These are phyloP conservation scores for Zaprionus vittiger DNA, from an alignment of 1,140 invertebrate species.

Conservation along the genomic window DNA sequence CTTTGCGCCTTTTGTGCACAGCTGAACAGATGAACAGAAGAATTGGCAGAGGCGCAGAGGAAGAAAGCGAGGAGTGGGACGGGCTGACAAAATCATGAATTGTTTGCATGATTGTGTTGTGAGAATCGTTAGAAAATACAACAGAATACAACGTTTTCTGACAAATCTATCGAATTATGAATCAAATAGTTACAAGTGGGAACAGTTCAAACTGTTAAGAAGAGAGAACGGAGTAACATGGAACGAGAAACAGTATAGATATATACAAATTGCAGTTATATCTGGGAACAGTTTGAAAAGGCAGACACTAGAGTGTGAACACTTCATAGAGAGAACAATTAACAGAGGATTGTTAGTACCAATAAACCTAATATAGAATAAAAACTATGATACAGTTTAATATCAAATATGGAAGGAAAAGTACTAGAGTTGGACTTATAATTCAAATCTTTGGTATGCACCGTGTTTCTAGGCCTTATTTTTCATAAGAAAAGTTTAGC, in stretches of 20 bases:
- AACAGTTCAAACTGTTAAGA: not conserved
- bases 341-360: too few relatives aligned
- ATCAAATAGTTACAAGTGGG: not conserved
- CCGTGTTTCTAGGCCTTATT: not conserved
- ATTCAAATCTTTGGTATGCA: not conserved
- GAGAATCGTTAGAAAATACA: not conserved
- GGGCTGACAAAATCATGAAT: not conserved
- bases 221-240: too few relatives aligned
- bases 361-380: too few relatives aligned
- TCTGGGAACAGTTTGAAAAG: too few relatives aligned
- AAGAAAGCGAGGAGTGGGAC: too few relatives aligned
- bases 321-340: not conserved
- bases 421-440: too few relatives aligned
- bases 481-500: not conserved
- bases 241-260: not conserved
- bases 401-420: too few relatives aligned
- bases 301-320: not conserved
- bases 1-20: slow-evolving; percentile 18
- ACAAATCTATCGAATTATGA: not conserved
- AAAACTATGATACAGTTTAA: too few relatives aligned
- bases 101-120: not conserved
- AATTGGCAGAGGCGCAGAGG: not conserved
- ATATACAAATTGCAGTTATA: too few relatives aligned
- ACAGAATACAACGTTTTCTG: not conserved
- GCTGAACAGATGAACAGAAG: slow-evolving; percentile 8